These are phyloP conservation scores for Gorsachius magnificus DNA, from an alignment of 2,797 vertebrate species.

Conservation along the genomic window DNA sequence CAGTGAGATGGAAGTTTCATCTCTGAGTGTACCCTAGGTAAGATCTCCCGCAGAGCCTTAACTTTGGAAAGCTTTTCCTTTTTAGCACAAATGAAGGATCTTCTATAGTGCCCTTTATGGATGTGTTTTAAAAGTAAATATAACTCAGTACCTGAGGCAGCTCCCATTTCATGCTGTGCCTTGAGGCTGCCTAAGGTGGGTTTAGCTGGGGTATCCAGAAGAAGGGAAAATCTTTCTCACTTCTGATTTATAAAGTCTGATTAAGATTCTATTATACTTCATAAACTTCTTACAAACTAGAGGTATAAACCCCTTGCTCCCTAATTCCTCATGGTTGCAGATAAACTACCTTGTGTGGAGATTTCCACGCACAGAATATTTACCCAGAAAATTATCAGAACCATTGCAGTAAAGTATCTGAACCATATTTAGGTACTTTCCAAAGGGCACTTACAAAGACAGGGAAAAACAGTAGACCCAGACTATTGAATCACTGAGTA, in stretches of 20 bases:
- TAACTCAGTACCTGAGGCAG: neutral
- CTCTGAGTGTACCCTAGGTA: neutral
- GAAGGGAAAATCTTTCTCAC: neutral
- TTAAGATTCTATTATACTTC: neutral
- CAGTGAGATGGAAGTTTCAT: neutral
- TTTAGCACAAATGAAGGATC: neutral
- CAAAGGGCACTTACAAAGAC: neutral
- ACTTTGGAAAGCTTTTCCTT: neutral
- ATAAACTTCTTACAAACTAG: neutral
- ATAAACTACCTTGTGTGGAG: neutral
- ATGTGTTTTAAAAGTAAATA: conserved; percentile 21
- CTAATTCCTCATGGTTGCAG: neutral
- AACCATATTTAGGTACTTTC: neutral
- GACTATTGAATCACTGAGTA: neutral
- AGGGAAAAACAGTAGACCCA: neutral
- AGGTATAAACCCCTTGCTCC: neutral
- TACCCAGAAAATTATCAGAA: neutral
- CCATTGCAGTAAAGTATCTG: neutral
- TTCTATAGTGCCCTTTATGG: neutral
- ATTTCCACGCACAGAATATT: neutral
- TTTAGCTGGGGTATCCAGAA: neutral
- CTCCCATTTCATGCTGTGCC: neutral
- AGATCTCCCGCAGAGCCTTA: neutral
- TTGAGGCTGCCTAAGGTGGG: neutral
- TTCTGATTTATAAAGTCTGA: neutral